These are phyloP conservation scores for Pelodiscus sinensis DNA, from an alignment of 2,113 vertebrate genomes.

Conservation along the genomic window DNA sequence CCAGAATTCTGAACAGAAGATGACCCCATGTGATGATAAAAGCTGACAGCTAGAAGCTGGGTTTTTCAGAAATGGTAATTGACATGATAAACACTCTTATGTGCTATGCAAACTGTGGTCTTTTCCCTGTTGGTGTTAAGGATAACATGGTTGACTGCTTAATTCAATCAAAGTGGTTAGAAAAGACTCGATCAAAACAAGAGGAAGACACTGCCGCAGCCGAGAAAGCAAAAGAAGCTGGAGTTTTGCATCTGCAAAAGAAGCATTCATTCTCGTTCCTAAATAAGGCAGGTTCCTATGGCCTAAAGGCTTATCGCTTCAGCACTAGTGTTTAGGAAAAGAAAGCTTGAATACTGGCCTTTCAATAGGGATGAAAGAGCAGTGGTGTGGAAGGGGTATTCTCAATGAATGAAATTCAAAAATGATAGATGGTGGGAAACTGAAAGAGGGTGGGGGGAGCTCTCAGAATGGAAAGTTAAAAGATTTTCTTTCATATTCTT, in stretches of 20 bases:
- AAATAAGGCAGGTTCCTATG: not conserved
- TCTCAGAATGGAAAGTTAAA: slow-evolving; percentile 6
- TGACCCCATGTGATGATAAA: not conserved
- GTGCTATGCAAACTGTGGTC: not conserved
- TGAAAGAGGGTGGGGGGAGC: not conserved
- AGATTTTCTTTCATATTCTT: slow-evolving; percentile 40
- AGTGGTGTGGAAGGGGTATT: slow-evolving; percentile 33
- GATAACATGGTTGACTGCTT: not conserved
- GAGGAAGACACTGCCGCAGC: not conserved
- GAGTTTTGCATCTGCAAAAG: not conserved
- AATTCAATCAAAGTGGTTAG: not conserved
- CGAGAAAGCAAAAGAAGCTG: not conserved
- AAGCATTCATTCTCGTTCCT: not conserved
- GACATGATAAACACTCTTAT: not conserved
- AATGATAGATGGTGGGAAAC: slow-evolving; percentile 7
- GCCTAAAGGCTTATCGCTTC: not conserved
- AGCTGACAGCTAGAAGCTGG: fast-evolving
- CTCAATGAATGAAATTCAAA: slow-evolving; percentile 29
- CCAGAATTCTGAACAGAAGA: slow-evolving; percentile 12
- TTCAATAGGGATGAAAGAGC: slow-evolving; percentile 21
- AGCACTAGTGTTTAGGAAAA: not conserved
- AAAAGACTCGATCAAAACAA: not conserved
- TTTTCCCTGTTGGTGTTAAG: not conserved
- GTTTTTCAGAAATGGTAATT: not conserved
- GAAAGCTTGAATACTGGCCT: not conserved